These are phyloP conservation scores for Stictocephala bisonia DNA, from an alignment of 2,888 invertebrate genomes.

Conservation along the genomic window DNA sequence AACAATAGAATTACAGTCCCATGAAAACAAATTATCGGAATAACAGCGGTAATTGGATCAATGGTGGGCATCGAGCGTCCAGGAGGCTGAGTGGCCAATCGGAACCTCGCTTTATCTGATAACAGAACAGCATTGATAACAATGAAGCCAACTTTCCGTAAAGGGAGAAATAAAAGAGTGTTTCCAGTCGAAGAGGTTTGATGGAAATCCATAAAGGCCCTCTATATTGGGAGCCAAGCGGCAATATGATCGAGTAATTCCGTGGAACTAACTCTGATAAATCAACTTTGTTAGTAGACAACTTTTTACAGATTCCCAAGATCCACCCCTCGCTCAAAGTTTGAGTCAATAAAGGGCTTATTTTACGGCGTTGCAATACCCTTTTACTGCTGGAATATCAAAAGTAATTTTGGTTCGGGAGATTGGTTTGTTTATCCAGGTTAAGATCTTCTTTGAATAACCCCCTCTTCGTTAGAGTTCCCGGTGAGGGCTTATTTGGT, in stretches of 20 bases:
- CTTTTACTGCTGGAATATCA: constrained; percentile 29
- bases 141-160: too few species aligned
- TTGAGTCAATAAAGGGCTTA: constrained; percentile 37
- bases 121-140: neutral
- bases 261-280: constrained; percentile 26
- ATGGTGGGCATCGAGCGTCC: neutral
- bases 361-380: constrained; percentile 36
- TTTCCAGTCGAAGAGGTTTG: constrained; percentile 11
- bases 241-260: constrained; percentile 22
- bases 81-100: neutral
- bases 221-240: neutral
- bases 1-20: constrained; percentile 34
- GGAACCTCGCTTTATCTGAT: neutral
- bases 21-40: constrained; percentile 32
- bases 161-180: too few species aligned
- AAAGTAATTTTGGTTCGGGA: constrained; percentile 35
- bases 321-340: constrained; percentile 1
- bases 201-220: neutral
- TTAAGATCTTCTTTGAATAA: constrained; percentile 38
- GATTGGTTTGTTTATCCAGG: constrained; percentile 41
- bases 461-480: constrained; percentile 4
- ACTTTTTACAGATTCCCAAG: constrained; percentile 36
- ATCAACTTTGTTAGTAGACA: constrained; percentile 36
- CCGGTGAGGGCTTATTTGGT: constrained; percentile 1
- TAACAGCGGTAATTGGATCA: constrained; percentile 22